phyloP scores from a whole-genome alignment of 2,113 vertebrate genomes.

The Sinocyclocheilus maitianheensis region DNA sequence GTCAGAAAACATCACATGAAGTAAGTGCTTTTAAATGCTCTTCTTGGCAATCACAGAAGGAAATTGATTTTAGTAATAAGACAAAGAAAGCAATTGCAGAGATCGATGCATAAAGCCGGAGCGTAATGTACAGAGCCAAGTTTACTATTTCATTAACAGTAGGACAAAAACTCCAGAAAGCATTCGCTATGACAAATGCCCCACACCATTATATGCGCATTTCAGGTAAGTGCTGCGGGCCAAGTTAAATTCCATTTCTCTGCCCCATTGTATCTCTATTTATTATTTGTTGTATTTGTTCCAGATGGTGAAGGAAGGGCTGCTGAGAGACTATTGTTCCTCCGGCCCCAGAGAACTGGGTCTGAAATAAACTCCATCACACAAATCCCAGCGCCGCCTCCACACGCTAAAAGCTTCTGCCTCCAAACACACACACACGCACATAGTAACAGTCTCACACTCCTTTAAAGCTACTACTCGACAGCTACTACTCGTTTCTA shows the following conservation, averaged over 20 bases:
- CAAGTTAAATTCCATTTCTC: constrained; percentile 70
- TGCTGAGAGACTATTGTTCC: constrained; percentile 56
- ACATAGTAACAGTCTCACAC: constrained; percentile 3
- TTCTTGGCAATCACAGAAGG: constrained; percentile 61
- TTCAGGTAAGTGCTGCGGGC: constrained; percentile 69
- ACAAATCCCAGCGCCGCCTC: constrained; percentile 38
- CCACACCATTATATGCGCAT: constrained; percentile 65
- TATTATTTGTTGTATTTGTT: constrained; percentile 69
- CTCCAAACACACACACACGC: constrained; percentile 11
- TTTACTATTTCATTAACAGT: constrained; percentile 71
- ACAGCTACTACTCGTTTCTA: not conserved
- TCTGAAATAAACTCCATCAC: constrained; percentile 55
- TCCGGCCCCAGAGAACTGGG: constrained; percentile 47
- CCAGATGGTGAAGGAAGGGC: constrained; percentile 59
- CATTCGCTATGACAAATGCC: constrained; percentile 67
- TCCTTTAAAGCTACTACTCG: not conserved
- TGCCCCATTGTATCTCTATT: constrained; percentile 71
- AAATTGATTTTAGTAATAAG: constrained; percentile 70
- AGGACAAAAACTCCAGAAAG: constrained; percentile 65
- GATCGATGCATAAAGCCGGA: constrained; percentile 66
- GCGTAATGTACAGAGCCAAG: constrained; percentile 58
- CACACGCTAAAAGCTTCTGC: constrained; percentile 43
- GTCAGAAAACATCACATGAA: constrained; percentile 54
- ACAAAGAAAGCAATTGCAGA: constrained; percentile 67
- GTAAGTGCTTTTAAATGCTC: constrained; percentile 64